Percentiles rank a stretch among this genome's conserved stretches.
Conservation (phyloP, 2,113 vertebrate species). For the Erythrocebus patas region DNA sequence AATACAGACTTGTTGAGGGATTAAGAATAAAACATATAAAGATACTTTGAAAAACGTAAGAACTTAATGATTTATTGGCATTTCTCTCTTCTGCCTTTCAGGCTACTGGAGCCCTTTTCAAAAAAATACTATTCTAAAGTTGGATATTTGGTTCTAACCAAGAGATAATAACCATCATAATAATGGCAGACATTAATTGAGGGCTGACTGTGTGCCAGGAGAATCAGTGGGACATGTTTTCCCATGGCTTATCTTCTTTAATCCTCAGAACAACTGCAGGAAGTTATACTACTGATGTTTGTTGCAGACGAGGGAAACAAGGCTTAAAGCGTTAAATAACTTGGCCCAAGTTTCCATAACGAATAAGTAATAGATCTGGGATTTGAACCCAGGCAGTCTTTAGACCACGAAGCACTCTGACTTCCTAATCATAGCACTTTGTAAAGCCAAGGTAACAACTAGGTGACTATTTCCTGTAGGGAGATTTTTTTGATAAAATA, state of each 20-base stretch:
- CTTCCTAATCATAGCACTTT: not conserved
- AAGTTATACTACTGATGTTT: not conserved
- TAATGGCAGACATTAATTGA: not conserved
- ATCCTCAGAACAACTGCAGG: not conserved
- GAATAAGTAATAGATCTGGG: not conserved
- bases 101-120: not conserved
- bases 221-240: not conserved
- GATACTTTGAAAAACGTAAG: not conserved
- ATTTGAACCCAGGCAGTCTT: conserved; percentile 8
- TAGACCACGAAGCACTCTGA: not conserved
- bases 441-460: not conserved
- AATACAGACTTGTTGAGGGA: not conserved
- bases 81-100: not conserved
- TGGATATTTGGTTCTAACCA: not conserved
- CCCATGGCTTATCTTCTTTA: not conserved
- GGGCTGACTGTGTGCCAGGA: not conserved
- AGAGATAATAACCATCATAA: not conserved
- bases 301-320: not conserved
- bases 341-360: not conserved
- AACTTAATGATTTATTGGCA: not conserved
- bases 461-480: not conserved
- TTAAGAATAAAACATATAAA: not conserved
- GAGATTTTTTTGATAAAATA: not conserved
- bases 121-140: not conserved
- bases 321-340: not conserved